Evolutionary conservation across 2,797 vertebrate genomes (phyloP).

Genomic region (Macrochelys suwanniensis): DNA sequence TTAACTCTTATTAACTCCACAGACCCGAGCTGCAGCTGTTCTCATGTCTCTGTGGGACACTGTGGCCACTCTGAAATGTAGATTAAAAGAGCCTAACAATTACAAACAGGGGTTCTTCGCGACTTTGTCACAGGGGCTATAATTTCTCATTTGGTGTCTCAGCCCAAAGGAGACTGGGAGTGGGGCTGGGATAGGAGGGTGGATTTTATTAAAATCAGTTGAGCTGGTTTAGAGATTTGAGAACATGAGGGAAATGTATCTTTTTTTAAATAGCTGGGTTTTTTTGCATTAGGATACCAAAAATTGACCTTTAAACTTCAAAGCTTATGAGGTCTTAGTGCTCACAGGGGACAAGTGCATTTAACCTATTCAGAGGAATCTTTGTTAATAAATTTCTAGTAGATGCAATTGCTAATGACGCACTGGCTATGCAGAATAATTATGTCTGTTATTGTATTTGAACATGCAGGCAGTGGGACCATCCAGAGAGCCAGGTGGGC

Average conservation of each 20-base stretch:
- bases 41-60: neutral
- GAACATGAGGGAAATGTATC: neutral
- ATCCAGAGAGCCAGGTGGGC: neutral
- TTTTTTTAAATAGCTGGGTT: neutral
- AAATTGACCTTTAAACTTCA: neutral
- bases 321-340: neutral
- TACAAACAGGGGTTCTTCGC: neutral
- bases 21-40: neutral
- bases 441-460: slow-evolving; percentile 57
- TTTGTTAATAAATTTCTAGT: slow-evolving; percentile 18
- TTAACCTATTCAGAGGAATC: neutral
- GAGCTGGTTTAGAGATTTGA: neutral
- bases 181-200: neutral
- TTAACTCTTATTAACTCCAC: neutral
- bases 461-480: slow-evolving; percentile 41
- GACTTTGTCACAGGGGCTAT: neutral
- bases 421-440: neutral
- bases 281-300: neutral
- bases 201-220: neutral
- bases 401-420: slow-evolving; percentile 32
- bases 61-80: rapidly evolving
- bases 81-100: neutral
- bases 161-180: neutral
- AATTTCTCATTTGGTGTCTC: neutral
- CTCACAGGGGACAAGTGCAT: neutral